Percentiles rank a stretch among this genome's conserved stretches.
Evolutionary conservation across 2,113 vertebrate genomes (phyloP).

Genomic region (Chinchilla lanigera): DNA sequence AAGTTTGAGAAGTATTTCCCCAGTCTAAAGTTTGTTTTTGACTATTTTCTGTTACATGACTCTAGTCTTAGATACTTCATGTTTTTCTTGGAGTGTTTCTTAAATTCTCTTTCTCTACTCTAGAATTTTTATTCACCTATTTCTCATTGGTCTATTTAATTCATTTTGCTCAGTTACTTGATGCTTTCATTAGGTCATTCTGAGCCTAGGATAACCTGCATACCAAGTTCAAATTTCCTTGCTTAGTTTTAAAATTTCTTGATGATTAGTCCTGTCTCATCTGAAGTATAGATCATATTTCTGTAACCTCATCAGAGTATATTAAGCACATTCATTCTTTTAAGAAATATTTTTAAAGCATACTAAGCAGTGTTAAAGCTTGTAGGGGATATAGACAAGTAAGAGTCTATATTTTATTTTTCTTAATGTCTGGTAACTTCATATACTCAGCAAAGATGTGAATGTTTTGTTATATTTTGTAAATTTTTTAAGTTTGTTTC

Average conservation of each 20-base stretch:
- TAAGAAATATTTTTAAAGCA: constrained; percentile 22
- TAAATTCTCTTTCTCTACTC: constrained; percentile 10
- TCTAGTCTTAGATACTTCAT: background rate
- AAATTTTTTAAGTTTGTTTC: background rate
- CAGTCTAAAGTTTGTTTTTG: background rate
- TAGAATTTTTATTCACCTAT: background rate
- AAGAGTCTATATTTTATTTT: background rate
- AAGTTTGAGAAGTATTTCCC: background rate
- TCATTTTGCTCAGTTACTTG: background rate
- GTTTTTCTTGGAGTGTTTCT: background rate
- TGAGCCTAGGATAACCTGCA: background rate
- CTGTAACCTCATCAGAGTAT: background rate
- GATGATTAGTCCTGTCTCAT: background rate
- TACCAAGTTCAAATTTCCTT: constrained; percentile 24
- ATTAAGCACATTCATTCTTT: constrained; percentile 5
- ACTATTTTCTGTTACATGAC: background rate
- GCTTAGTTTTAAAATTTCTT: background rate
- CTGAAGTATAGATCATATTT: constrained; percentile 5
- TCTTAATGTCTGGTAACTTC: background rate
- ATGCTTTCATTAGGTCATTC: background rate
- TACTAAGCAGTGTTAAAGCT: background rate
- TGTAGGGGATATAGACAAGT: background rate
- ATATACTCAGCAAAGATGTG: background rate
- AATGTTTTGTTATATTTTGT: background rate
- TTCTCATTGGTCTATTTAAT: background rate